phyloP scores from a whole-genome alignment of 2,888 invertebrate species.

The Acronicta aceris region DNA sequence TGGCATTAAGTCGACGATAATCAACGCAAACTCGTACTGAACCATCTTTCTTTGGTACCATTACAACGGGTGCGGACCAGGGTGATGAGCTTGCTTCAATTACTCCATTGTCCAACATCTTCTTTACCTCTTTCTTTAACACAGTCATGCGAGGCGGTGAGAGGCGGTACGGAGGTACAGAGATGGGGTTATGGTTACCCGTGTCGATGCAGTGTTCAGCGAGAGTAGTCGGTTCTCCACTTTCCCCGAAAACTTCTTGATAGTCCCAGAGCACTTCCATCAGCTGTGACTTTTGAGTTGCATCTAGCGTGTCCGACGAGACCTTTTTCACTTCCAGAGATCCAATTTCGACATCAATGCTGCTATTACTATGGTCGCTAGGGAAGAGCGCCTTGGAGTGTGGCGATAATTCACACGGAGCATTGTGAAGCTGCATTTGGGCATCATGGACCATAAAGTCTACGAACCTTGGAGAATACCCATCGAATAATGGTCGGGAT shows the following conservation, averaged over 20 bases:
- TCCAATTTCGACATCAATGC: slow-evolving; percentile 1
- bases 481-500: too few species aligned
- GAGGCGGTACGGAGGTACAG: slow-evolving; percentile 21
- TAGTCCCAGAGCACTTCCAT: slow-evolving; percentile 3
- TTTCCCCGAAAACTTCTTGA: slow-evolving; percentile 3
- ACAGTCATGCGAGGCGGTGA: slow-evolving; percentile 10
- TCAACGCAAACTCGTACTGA: slow-evolving; percentile 64
- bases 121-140: slow-evolving; percentile 11
- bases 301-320: too few species aligned
- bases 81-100: slow-evolving; percentile 39
- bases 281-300: slow-evolving; percentile 1
- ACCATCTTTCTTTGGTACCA: slow-evolving; percentile 68
- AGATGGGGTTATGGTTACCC: slow-evolving; percentile 19
- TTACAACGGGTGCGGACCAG: slow-evolving; percentile 67
- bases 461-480: too few species aligned
- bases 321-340: not conserved
- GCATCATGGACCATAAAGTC: too few species aligned
- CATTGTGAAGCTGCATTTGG: too few species aligned
- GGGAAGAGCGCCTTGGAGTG: too few species aligned
- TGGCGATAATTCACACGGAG: too few species aligned
- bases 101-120: slow-evolving; percentile 6
- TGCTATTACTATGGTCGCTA: too few species aligned
- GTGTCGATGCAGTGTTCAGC: slow-evolving; percentile 35
- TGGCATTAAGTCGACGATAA: slow-evolving; percentile 8
- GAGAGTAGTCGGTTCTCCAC: slow-evolving; percentile 5